Evolutionary conservation across 2,113 vertebrate species (phyloP).

Genomic region (Leucosticte australis): DNA sequence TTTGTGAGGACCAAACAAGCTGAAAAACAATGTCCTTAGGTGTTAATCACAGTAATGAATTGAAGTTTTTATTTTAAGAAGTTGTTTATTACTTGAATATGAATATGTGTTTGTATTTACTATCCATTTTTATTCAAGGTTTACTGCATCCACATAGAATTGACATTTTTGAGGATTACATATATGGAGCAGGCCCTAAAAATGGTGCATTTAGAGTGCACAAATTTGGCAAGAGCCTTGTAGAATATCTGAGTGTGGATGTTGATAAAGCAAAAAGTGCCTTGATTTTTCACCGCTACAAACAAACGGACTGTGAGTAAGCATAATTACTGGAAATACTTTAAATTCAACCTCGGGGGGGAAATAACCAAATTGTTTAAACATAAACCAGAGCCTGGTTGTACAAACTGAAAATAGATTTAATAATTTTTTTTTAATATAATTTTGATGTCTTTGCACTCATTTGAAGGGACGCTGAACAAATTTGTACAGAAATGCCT

Average conservation of each 20-base stretch:
- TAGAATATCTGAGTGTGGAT: slow-evolving; percentile 83
- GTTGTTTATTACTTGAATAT: not conserved
- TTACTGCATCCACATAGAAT: slow-evolving; percentile 93
- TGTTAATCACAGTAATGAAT: not conserved
- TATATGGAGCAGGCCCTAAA: slow-evolving; percentile 93
- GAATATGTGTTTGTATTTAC: not conserved
- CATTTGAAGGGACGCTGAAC: not conserved
- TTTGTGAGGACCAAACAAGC: not conserved
- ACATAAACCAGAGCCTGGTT: not conserved
- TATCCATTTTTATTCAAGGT: slow-evolving; percentile 72
- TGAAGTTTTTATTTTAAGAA: not conserved
- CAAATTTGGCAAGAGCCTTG: slow-evolving; percentile 86
- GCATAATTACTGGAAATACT: slow-evolving; percentile 17
- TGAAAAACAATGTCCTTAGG: not conserved
- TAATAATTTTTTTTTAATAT: not conserved
- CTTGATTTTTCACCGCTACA: slow-evolving; percentile 90
- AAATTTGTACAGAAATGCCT: not conserved
- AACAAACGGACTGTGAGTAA: slow-evolving; percentile 90
- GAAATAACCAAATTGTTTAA: not conserved
- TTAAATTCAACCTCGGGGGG: not conserved
- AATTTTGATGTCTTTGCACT: not conserved
- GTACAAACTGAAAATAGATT: not conserved
- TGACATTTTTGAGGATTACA: slow-evolving; percentile 94
- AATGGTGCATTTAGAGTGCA: slow-evolving; percentile 91
- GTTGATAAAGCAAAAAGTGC: slow-evolving; percentile 91